Evolutionary conservation across 2,888 invertebrate genomes (phyloP).

Genomic region (Diarsia dahlii): DNA sequence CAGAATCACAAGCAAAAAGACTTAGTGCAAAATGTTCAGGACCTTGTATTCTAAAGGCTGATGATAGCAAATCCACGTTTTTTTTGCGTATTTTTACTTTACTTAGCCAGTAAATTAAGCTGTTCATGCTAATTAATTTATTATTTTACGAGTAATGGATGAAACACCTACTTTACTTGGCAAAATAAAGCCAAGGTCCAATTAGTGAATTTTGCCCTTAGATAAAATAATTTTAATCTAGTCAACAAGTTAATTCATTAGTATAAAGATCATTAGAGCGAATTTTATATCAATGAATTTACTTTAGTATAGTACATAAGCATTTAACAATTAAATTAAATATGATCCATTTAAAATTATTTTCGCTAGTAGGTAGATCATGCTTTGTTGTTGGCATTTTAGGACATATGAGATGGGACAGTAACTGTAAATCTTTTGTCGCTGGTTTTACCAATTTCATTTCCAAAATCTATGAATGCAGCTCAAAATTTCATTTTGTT

Average conservation of each 20-base stretch:
- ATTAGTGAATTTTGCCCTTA: neutral
- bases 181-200: neutral
- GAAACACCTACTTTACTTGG: neutral
- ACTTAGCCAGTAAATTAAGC: neutral
- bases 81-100: neutral
- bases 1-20: conserved; percentile 28
- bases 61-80: neutral
- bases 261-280: neutral
- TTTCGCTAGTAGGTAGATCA: neutral
- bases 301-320: neutral
- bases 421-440: neutral
- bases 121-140: neutral
- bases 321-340: conserved; percentile 24
- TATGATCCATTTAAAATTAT: conserved; percentile 51
- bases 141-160: neutral
- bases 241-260: conserved; percentile 13
- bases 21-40: neutral
- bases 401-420: neutral
- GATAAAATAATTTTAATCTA: conserved; percentile 15
- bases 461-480: conserved; percentile 2
- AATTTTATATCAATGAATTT: conserved; percentile 5
- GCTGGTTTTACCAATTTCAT: neutral
- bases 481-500: conserved; percentile 3
- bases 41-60: neutral
- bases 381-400: neutral